Evolutionary conservation across 2,113 vertebrate species (phyloP).

Genomic region (Rhabdornis inornatus): DNA sequence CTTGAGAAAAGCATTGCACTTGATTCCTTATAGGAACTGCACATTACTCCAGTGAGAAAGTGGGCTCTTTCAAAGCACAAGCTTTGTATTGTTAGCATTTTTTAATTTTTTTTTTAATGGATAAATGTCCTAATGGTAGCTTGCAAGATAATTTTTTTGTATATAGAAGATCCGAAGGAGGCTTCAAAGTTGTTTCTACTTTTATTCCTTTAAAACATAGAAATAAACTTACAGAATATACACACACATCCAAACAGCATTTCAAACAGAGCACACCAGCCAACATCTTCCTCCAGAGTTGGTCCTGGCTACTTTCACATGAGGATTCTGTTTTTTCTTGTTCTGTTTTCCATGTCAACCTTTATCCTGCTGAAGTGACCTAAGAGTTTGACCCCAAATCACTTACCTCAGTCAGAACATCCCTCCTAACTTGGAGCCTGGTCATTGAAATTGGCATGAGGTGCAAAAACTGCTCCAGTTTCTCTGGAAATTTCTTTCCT

Average conservation of each 20-base stretch:
- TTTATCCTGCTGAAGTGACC: neutral
- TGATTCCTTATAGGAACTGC: constrained; percentile 26
- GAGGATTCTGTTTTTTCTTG: neutral
- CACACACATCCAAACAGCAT: neutral
- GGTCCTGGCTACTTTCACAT: neutral
- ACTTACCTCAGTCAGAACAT: neutral
- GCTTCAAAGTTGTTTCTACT: neutral
- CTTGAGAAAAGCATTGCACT: constrained; percentile 44
- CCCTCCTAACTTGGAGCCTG: neutral
- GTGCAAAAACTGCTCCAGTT: neutral
- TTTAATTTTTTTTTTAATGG: neutral
- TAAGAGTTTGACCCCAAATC: neutral
- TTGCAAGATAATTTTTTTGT: neutral
- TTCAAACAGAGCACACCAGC: neutral
- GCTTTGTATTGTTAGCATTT: neutral
- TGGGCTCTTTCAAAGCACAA: neutral
- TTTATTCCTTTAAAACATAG: neutral
- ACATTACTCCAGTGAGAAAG: neutral
- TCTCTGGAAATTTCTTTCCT: neutral
- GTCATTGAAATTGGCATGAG: neutral
- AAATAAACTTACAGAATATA: neutral
- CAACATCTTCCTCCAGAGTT: neutral
- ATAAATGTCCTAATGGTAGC: neutral
- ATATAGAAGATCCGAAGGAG: neutral
- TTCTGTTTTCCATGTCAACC: neutral